Base-by-base conservation (phyloP, 2,113 vertebrate genomes). In the Hypomesus transpacificus region DNA sequence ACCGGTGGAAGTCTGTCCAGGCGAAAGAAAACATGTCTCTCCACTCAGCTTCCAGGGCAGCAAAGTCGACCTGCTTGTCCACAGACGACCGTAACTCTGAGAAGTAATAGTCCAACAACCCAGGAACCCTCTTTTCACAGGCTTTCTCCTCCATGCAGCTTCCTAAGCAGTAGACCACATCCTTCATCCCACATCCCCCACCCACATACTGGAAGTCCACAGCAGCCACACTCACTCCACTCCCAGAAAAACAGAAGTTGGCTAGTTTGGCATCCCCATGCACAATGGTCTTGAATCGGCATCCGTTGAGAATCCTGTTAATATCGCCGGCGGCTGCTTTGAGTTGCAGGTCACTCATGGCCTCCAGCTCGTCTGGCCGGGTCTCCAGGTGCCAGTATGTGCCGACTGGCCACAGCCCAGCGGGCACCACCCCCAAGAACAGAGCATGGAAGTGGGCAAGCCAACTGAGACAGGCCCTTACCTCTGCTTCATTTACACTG, bases 301-400 rank as follows among this genome's bases (percentile, higher is more conserved):
- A 92, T 2, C 39, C 58, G 21, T 71, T 91, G 39, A 93, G 91
- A 0, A 78, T 66, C 62, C 65, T 65, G 84, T 93, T 87, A 2
- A 92, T 90, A 62, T 87, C 73, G 0, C 70, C 56, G 0, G 92
- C 90, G 0, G 87, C 87, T 0, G 87, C 88, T 83, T 89, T 92
- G 20, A 93, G 84, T 21, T 85, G 22, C 5, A 54, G 59, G 5
- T 92, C 73, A 0, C 83, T 78, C 91, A 90, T 87, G 69, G 80
- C 87, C 73, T 91, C 89, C 75, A 93, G 69, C 83, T 93, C 91
- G 1, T 92, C 91, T 0, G 90, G 92, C 1, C 91, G 84, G 1
- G 92, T 92, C 56, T 91, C 89, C 78, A 93, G 84, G 79, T 93
- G 92, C 92, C 92, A 92, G 81, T 92, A 93, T 28, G 92, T 92